Conservation (phyloP, 1,140 invertebrate species). For the Camponotus pennsylvanicus region DNA sequence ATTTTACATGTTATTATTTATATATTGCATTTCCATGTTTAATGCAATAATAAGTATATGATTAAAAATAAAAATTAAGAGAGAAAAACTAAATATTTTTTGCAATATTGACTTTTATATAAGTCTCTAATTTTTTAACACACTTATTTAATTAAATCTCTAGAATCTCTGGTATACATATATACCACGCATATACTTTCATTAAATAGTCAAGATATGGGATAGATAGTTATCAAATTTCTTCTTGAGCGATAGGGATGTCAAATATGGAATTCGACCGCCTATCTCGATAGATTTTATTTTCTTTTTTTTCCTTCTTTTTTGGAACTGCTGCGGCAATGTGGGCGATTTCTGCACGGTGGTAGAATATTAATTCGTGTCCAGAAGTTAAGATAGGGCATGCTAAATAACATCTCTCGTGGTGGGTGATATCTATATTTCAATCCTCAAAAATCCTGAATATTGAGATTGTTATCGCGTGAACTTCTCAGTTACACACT, state of each 20-base stretch:
- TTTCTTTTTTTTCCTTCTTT: conserved; percentile 6
- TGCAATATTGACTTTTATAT: background rate
- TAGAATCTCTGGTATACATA: background rate
- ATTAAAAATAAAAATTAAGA: background rate
- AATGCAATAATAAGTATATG: too few relatives aligned
- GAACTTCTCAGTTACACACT: conserved; percentile 77
- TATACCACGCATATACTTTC: background rate
- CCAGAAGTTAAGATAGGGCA: conserved; percentile 41
- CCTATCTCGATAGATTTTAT: conserved; percentile 19
- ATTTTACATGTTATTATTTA: background rate
- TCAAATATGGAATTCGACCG: conserved; percentile 32
- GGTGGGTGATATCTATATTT: conserved; percentile 80
- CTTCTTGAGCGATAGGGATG: background rate
- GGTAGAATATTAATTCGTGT: conserved; percentile 77
- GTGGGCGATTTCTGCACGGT: conserved; percentile 76
- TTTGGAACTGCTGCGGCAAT: conserved; percentile 19
- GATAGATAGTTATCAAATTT: conserved; percentile 36
- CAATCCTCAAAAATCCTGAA: conserved; percentile 69
- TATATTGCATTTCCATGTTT: background rate
- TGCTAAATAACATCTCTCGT: conserved; percentile 67
- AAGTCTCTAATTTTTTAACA: background rate
- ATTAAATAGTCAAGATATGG: background rate
- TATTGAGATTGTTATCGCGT: conserved; percentile 75
- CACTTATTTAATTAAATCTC: background rate
- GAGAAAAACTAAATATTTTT: background rate